A percentile compares a stretch with the other conserved stretches of the same genome.
phyloP scores from a whole-genome alignment of 2,797 vertebrate genomes.

The Cephalopachus bancanus region DNA sequence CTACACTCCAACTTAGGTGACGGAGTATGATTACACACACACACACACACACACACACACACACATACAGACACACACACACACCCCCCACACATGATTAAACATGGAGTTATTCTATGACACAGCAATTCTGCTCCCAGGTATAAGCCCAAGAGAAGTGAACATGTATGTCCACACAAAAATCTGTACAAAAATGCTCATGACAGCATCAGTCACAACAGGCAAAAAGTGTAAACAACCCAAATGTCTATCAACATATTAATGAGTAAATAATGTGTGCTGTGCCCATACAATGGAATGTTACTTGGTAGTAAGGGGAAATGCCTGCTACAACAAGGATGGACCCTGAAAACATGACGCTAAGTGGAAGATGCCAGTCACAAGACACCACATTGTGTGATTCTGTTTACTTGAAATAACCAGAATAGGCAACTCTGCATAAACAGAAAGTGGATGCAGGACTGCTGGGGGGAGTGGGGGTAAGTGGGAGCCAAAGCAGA shows the following conservation, averaged over 20 bases:
- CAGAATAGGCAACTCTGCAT: background rate
- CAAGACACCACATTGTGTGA: background rate
- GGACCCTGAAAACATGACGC: background rate
- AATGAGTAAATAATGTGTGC: background rate
- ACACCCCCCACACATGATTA: too few species aligned
- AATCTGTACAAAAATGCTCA: background rate
- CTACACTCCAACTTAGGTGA: too few species aligned
- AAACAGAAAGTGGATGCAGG: background rate
- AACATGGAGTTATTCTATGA: background rate
- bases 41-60: too few species aligned
- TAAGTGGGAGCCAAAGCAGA: fast-evolving
- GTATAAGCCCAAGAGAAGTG: background rate
- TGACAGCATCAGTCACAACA: fast-evolving
- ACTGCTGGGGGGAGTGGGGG: fast-evolving
- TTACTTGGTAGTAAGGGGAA: background rate
- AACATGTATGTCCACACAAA: background rate
- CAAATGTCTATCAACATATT: background rate
- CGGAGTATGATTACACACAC: too few species aligned
- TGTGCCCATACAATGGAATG: fast-evolving
- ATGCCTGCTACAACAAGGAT: fast-evolving
- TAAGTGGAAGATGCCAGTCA: background rate
- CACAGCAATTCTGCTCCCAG: background rate
- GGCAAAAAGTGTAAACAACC: background rate
- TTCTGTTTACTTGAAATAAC: background rate
- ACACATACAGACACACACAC: too few species aligned